Percentiles rank a stretch among this genome's conserved stretches.
Conservation (phyloP, 2,888 invertebrate genomes). For the Mesorhabditis belari region DNA sequence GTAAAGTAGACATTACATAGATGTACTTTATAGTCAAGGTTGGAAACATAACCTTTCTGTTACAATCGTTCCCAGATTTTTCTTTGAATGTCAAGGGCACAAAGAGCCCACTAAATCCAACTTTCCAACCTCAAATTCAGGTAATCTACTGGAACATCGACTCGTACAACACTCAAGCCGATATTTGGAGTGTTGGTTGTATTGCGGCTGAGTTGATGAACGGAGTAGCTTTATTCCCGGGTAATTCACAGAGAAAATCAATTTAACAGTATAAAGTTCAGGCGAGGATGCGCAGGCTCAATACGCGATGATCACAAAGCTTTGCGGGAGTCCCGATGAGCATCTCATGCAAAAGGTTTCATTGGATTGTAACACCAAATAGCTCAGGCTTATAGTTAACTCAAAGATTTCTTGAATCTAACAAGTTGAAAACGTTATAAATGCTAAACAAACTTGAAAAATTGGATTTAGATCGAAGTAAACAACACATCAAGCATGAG, state of each 20-base stretch:
- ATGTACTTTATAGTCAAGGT: too few relatives aligned
- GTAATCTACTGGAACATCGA: constrained; percentile 47
- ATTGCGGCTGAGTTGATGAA: constrained; percentile 47
- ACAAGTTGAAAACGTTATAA: neutral
- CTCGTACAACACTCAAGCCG: constrained; percentile 35
- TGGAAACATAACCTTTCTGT: too few relatives aligned
- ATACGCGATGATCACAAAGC: constrained; percentile 37
- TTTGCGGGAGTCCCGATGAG: constrained; percentile 45
- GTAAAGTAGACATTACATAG: too few relatives aligned
- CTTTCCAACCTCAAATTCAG: neutral
- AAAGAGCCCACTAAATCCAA: too few relatives aligned
- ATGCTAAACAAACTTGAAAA: neutral
- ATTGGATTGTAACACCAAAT: neutral
- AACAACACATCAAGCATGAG: constrained; percentile 19
- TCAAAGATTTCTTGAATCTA: neutral
- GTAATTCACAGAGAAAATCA: constrained; percentile 12
- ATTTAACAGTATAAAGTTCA: neutral
- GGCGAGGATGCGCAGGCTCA: constrained; percentile 22
- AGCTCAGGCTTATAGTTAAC: neutral
- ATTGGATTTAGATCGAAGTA: constrained; percentile 25
- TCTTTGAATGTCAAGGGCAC: too few relatives aligned
- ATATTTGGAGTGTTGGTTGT: constrained; percentile 51
- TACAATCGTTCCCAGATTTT: too few relatives aligned
- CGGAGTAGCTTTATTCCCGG: constrained; percentile 38
- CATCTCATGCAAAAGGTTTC: constrained; percentile 34